A percentile compares a stretch with the other conserved stretches of the same genome.
Evolutionary conservation across 2,113 vertebrate genomes (phyloP).

Genomic region (Aphyosemion australe): DNA sequence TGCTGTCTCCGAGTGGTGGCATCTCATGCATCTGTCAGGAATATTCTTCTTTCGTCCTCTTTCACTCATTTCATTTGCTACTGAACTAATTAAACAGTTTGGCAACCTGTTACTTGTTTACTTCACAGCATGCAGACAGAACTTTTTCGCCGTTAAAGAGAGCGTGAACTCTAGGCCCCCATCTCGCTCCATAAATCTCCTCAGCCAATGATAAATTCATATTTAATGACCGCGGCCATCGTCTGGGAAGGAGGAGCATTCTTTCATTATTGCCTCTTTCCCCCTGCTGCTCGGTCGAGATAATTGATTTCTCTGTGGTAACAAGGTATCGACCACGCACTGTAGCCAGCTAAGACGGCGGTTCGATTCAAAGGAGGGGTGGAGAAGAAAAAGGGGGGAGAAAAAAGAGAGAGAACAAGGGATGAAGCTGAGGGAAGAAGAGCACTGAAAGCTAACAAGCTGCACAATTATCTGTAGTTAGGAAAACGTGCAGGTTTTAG

Average conservation of each 20-base stretch:
- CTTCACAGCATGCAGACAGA: slow-evolving; percentile 42
- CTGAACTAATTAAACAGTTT: neutral
- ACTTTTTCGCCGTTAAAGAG: slow-evolving; percentile 42
- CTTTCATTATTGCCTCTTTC: slow-evolving; percentile 81
- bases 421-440: slow-evolving; percentile 50
- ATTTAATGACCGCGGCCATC: slow-evolving; percentile 75
- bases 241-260: slow-evolving; percentile 70
- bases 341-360: slow-evolving; percentile 72
- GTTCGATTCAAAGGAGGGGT: slow-evolving; percentile 71
- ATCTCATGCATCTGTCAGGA: slow-evolving; percentile 15
- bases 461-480: slow-evolving; percentile 71
- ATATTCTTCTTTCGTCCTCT: slow-evolving; percentile 6
- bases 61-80: neutral
- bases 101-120: slow-evolving; percentile 29
- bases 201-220: slow-evolving; percentile 65
- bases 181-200: slow-evolving; percentile 67
- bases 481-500: slow-evolving; percentile 52
- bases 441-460: slow-evolving; percentile 50
- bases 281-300: slow-evolving; percentile 83
- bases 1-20: slow-evolving; percentile 10
- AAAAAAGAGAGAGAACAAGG: slow-evolving; percentile 31
- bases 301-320: slow-evolving; percentile 90
- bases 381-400: slow-evolving; percentile 42
- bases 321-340: slow-evolving; percentile 87
- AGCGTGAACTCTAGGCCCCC: slow-evolving; percentile 45